Evolutionary conservation across 2,113 vertebrate species (phyloP), one percentile per base, ranked within the genome.

Genomic region (Oplegnathus fasciatus): DNA sequence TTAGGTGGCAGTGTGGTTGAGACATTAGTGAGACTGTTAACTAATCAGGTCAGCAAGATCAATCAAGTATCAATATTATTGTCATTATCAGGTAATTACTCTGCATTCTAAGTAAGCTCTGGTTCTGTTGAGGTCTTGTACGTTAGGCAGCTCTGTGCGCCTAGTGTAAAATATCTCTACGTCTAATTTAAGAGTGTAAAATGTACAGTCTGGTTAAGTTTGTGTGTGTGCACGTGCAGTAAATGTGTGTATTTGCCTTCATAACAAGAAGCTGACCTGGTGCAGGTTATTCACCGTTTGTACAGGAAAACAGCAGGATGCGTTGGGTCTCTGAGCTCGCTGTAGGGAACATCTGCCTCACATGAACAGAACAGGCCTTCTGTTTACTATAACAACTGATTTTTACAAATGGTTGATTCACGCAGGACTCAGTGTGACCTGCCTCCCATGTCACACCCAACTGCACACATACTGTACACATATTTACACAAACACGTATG

Each of bases 401-500:
- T 46, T 32, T 52, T 10, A 57, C 54, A 32, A 80, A 62, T 20
- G 3, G 40, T 26, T 2, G 37, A 10, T 76, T 66, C 10, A 9
- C 26, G n/a, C 52, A 40, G 60, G 30, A 72, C 42, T 32, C 26
- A 14, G n/a, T 9, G 1, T n/a, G n/a, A 64, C 50, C 74, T 28
- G 17, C 34, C 20, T 48, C 22, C 2, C 28, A 10, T 9, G 64
- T 77, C 71, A 78, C 76, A 42, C 69, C 73, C 44, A 37, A 34
- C 54, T n/a, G 62, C 46, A 79, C 66, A 76, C 78, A 77, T 55
- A 79, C 48, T 46, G 60, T 22, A 70, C 67, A 81, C 78, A 82
- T 68, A 40, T 86, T 91, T 64, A 90, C 84, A 85, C 81, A 88
- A 80, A 57, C 70, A 37, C 73, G n/a, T 5, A 37, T 20, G 66